A percentile compares a stretch with the other conserved stretches of the same genome.
Evolutionary conservation across 2,888 invertebrate species (phyloP).

Genomic region (Nomada fabriciana): DNA sequence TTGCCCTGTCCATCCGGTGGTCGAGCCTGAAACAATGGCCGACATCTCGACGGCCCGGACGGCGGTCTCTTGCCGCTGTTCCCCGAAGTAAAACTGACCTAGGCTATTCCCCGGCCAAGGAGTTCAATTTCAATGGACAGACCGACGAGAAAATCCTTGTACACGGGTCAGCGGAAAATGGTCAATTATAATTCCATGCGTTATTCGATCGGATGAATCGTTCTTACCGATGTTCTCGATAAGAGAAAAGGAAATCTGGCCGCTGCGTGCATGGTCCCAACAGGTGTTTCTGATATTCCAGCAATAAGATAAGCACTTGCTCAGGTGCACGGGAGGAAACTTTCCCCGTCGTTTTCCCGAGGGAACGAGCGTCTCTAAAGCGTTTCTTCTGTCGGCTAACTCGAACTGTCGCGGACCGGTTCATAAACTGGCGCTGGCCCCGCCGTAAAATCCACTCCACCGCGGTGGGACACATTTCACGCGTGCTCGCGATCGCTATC

Average conservation of each 20-base stretch:
- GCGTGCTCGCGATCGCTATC: constrained; percentile 26
- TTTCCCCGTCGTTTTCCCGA: background rate
- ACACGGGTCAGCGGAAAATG: too few relatives aligned
- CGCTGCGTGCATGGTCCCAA: background rate
- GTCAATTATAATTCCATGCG: too few relatives aligned
- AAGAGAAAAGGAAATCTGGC: too few relatives aligned
- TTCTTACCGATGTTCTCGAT: too few relatives aligned
- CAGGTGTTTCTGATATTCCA: constrained; percentile 38
- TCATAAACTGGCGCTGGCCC: constrained; percentile 13
- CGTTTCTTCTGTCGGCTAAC: background rate
- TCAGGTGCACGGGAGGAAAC: background rate
- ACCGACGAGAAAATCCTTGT: background rate
- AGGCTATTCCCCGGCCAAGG: constrained; percentile 14
- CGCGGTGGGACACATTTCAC: constrained; percentile 29
- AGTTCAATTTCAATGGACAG: constrained; percentile 64
- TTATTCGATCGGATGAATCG: too few relatives aligned
- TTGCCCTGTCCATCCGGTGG: constrained; percentile 58
- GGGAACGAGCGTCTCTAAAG: background rate
- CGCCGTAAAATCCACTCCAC: constrained; percentile 22
- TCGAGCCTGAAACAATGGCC: constrained; percentile 37
- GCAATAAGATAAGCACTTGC: background rate
- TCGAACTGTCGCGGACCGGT: constrained; percentile 10
- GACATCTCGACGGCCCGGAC: constrained; percentile 9
- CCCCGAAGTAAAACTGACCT: constrained; percentile 25
- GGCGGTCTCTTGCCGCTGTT: constrained; percentile 16